phyloP scores from a whole-genome alignment of 37 sponge, comb jelly and placozoan species.

The Cliona cf. orientalis region DNA sequence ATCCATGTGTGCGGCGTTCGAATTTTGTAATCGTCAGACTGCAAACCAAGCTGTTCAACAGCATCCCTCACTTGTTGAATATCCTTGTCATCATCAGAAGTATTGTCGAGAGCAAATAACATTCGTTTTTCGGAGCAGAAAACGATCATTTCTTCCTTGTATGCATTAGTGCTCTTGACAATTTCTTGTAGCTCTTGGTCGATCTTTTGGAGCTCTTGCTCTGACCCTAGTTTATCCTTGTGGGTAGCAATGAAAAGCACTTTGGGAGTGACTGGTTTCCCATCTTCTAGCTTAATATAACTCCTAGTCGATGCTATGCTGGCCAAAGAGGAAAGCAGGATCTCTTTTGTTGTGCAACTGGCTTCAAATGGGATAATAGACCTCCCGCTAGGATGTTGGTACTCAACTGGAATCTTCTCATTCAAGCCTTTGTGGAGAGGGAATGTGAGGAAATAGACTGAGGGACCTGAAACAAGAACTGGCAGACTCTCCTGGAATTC shows the following conservation, averaged over 20 bases:
- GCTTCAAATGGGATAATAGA: neutral
- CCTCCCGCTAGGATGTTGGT: neutral
- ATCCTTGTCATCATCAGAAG: neutral
- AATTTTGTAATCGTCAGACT: neutral
- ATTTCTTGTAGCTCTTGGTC: neutral
- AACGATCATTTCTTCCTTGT: neutral
- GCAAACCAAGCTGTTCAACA: neutral
- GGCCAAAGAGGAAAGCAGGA: conserved; percentile 6
- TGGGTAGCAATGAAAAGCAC: neutral
- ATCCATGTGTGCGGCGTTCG: too few relatives aligned
- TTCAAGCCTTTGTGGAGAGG: conserved; percentile 6
- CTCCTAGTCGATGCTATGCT: neutral
- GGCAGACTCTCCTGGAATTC: conserved; percentile 22
- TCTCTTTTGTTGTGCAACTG: conserved; percentile 17
- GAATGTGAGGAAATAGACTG: conserved; percentile 22
- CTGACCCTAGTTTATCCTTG: neutral
- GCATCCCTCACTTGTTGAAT: neutral
- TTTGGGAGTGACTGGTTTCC: neutral
- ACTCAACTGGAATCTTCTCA: conserved; percentile 1
- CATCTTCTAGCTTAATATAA: neutral
- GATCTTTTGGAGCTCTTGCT: neutral
- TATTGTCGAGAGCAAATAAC: neutral
- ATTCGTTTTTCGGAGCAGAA: neutral
- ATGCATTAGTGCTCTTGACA: neutral
- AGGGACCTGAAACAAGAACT: conserved; percentile 8